A percentile compares a stretch with the other conserved stretches of the same genome.
These are phyloP conservation scores for Harpalus rubripes DNA, from an alignment of 2,888 invertebrate species.

Conservation along the genomic window DNA sequence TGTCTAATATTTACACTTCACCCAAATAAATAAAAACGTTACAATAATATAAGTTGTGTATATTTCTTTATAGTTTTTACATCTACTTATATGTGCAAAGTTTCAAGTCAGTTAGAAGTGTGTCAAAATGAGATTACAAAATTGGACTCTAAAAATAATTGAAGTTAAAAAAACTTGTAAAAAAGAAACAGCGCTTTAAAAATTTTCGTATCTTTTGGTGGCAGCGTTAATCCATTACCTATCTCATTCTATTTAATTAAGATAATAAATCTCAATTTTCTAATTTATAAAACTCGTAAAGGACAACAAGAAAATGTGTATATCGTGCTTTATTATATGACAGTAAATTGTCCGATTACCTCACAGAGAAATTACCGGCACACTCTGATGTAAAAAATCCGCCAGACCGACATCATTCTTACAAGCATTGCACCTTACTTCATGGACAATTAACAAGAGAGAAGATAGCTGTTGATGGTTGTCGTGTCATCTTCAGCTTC, in stretches of 20 bases:
- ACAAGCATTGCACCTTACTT: neutral
- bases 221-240: neutral
- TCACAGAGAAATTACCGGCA: constrained; percentile 19
- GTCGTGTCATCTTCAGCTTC: neutral
- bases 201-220: neutral
- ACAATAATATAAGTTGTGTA: too few relatives aligned
- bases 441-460: constrained; percentile 27
- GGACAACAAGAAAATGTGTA: constrained; percentile 17
- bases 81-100: too few relatives aligned
- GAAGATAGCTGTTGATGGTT: constrained; percentile 4
- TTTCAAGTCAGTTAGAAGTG: too few relatives aligned
- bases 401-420: constrained; percentile 19
- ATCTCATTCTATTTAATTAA: neutral
- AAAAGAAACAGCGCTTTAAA: neutral
- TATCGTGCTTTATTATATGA: constrained; percentile 41
- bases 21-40: too few relatives aligned
- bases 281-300: neutral
- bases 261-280: neutral
- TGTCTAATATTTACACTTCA: too few relatives aligned
- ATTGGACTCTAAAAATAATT: neutral
- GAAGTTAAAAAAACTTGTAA: neutral
- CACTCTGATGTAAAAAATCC: constrained; percentile 2
- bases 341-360: constrained; percentile 44
- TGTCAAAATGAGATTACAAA: too few relatives aligned
- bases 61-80: too few relatives aligned